These are phyloP conservation scores for Oscheius sp. DNA, from an alignment of 2,888 invertebrate species.

Conservation along the genomic window DNA sequence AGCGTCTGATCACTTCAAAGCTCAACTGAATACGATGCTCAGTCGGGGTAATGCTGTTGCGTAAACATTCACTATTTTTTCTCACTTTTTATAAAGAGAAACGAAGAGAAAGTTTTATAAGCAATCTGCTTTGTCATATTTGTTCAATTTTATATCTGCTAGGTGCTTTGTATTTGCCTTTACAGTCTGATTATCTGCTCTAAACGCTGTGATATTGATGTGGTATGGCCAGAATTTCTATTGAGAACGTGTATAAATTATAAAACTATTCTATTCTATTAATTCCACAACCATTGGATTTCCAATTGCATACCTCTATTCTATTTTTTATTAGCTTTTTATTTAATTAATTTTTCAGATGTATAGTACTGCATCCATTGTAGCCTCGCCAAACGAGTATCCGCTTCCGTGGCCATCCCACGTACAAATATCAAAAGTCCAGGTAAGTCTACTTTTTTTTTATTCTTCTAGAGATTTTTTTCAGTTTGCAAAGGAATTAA, in stretches of 20 bases:
- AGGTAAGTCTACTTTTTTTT: slow-evolving; percentile 43
- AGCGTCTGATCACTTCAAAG: slow-evolving; percentile 76
- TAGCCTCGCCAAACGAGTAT: slow-evolving; percentile 70
- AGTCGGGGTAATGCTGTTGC: background rate
- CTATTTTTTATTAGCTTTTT: background rate
- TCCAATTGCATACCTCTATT: background rate
- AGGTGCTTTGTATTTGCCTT: too few species aligned
- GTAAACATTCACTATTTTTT: background rate
- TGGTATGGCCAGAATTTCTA: too few species aligned
- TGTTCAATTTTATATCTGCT: too few species aligned
- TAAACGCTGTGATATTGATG: too few species aligned
- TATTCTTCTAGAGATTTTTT: background rate
- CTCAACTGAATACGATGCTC: slow-evolving; percentile 75
- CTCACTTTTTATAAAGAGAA: background rate
- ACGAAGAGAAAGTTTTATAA: background rate
- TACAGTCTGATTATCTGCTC: too few species aligned
- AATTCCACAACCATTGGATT: background rate
- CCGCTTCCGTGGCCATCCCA: slow-evolving; percentile 85
- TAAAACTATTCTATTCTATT: background rate
- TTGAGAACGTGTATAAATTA: too few species aligned
- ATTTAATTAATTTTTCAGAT: background rate
- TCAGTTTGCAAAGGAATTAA: slow-evolving; percentile 86
- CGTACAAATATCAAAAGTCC: slow-evolving; percentile 90
- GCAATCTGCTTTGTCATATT: too few species aligned
- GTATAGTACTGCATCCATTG: background rate